Conservation (phyloP, 1,140 invertebrate genomes). For the Cylas formicarius region DNA sequence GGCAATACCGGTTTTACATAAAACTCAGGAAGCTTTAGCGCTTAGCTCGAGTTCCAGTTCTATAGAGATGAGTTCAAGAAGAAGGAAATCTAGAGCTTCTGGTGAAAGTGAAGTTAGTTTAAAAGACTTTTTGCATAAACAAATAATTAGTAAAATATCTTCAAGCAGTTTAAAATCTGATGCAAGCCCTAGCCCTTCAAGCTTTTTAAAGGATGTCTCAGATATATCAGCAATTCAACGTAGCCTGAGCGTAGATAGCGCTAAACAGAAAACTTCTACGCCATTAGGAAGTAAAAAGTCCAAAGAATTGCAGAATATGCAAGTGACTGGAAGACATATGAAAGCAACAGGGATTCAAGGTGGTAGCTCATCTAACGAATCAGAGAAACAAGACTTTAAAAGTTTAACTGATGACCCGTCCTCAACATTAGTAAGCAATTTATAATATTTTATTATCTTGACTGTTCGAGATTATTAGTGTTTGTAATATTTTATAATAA, state of each 20-base stretch:
- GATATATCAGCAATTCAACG: slow-evolving; percentile 28
- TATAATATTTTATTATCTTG: too few relatives aligned
- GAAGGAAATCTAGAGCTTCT: slow-evolving; percentile 2
- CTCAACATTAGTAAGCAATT: too few relatives aligned
- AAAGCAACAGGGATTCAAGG: too few relatives aligned
- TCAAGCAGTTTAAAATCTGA: slow-evolving; percentile 30
- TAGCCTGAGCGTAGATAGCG: slow-evolving; percentile 27
- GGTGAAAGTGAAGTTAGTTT: slow-evolving; percentile 31
- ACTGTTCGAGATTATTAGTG: too few relatives aligned
- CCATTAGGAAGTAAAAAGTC: slow-evolving; percentile 46
- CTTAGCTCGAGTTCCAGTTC: slow-evolving; percentile 55
- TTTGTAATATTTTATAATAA: too few relatives aligned
- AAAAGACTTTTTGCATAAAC: slow-evolving; percentile 28
- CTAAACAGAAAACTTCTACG: slow-evolving; percentile 46
- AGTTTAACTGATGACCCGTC: too few relatives aligned
- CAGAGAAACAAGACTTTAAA: too few relatives aligned
- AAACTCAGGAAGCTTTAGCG: slow-evolving; percentile 56
- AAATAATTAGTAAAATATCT: slow-evolving; percentile 27
- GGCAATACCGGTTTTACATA: slow-evolving; percentile 58
- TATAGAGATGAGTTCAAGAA: slow-evolving; percentile 40
- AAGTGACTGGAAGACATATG: too few relatives aligned
- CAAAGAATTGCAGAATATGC: too few relatives aligned
- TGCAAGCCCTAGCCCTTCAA: slow-evolving; percentile 20
- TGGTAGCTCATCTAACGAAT: too few relatives aligned
- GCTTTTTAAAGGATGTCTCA: slow-evolving; percentile 25